phyloP scores from a whole-genome alignment of 2,888 invertebrate species.

The Tanytarsus gracilentus region DNA sequence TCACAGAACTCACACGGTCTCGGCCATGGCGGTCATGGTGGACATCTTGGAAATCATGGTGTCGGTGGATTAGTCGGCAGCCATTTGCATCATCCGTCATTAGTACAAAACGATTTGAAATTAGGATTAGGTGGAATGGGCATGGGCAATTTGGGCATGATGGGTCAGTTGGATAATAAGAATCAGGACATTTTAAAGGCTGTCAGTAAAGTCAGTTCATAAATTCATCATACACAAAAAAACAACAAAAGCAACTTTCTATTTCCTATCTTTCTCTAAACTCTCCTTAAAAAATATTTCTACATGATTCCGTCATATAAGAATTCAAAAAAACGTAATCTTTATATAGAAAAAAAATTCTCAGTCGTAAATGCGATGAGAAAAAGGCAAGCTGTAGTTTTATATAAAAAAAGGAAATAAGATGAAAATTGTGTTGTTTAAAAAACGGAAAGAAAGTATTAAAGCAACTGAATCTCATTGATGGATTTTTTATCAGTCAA shows the following conservation, averaged over 20 bases:
- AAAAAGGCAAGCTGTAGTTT: too few relatives aligned
- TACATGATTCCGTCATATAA: conserved; percentile 22
- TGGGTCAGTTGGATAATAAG: conserved; percentile 43
- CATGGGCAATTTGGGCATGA: conserved; percentile 43
- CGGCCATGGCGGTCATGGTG: conserved; percentile 31
- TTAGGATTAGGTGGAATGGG: conserved; percentile 44
- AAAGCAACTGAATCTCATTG: too few relatives aligned
- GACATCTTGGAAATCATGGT: conserved; percentile 30
- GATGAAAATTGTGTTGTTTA: too few relatives aligned
- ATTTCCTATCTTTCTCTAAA: neutral
- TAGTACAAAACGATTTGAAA: conserved; percentile 44
- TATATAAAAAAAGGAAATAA: too few relatives aligned
- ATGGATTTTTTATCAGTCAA: too few relatives aligned
- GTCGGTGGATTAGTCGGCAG: conserved; percentile 22
- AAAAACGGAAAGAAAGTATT: too few relatives aligned
- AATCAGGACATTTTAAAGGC: conserved; percentile 35
- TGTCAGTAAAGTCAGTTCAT: conserved; percentile 45
- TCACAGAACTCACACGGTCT: conserved; percentile 34
- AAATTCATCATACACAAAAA: conserved; percentile 34
- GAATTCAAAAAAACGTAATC: too few relatives aligned
- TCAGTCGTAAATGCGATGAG: too few relatives aligned
- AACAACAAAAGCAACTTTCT: neutral
- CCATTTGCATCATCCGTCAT: conserved; percentile 42
- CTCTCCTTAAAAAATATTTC: too few relatives aligned
- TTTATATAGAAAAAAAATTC: too few relatives aligned